These are phyloP conservation scores for Nymphicus hollandicus DNA, from an alignment of 2,113 vertebrate genomes.

Conservation along the genomic window DNA sequence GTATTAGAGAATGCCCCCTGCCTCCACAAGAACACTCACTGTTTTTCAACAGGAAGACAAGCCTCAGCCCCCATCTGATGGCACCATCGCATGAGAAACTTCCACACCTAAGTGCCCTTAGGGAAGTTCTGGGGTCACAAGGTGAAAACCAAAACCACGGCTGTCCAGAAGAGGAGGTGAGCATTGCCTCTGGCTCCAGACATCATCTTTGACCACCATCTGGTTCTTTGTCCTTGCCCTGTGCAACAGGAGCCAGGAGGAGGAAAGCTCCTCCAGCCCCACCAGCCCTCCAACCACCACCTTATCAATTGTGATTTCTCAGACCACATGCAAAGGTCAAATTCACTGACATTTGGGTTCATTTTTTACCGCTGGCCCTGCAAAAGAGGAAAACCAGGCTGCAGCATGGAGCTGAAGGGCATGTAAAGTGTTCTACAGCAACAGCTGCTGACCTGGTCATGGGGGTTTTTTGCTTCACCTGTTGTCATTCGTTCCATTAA, in stretches of 20 bases:
- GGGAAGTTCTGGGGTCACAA: background rate
- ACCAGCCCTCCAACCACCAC: rapidly evolving
- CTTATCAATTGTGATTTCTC: background rate
- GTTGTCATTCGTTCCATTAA: background rate
- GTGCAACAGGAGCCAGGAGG: background rate
- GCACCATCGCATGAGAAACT: background rate
- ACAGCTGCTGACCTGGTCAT: rapidly evolving
- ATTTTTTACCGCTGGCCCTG: background rate
- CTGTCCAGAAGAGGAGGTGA: rapidly evolving
- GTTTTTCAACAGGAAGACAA: background rate
- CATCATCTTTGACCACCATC: background rate
- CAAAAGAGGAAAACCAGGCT: background rate
- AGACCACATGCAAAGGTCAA: background rate
- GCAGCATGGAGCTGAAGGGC: rapidly evolving
- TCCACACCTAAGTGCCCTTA: background rate
- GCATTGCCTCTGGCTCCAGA: background rate
- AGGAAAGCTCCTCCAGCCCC: background rate
- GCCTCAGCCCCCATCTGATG: background rate
- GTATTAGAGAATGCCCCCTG: background rate
- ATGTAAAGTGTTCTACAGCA: background rate
- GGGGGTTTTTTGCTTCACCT: background rate
- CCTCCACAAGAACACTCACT: background rate
- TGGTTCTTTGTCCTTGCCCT: background rate
- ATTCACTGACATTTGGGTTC: background rate
- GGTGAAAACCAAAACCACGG: background rate